phyloP scores from a whole-genome alignment of 2,888 invertebrate species.

The Tethea ocularis region DNA sequence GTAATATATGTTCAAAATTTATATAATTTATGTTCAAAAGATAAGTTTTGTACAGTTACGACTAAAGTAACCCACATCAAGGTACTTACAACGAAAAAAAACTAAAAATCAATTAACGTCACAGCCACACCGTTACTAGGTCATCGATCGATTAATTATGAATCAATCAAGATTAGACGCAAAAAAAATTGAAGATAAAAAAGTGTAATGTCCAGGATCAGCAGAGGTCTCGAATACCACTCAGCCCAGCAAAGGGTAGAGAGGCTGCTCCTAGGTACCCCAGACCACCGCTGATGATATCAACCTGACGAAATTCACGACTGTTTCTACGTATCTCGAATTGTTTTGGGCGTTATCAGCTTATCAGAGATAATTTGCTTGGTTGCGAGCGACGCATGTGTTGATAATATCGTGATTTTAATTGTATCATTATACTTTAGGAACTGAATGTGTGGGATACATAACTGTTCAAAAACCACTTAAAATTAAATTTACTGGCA shows the following conservation, averaged over 20 bases:
- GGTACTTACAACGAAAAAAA: slow-evolving; percentile 6
- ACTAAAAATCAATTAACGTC: not conserved
- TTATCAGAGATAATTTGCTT: slow-evolving; percentile 69
- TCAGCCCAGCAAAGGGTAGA: slow-evolving; percentile 61
- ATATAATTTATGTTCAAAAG: no score
- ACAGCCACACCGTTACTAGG: slow-evolving; percentile 18
- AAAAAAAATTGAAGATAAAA: slow-evolving; percentile 78
- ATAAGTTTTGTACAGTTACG: not conserved
- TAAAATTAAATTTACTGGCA: not conserved
- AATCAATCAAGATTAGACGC: slow-evolving; percentile 74
- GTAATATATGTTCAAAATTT: no score
- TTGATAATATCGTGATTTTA: slow-evolving; percentile 37
- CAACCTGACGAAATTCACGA: slow-evolving; percentile 57
- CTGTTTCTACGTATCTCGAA: slow-evolving; percentile 54
- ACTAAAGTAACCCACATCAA: not conserved
- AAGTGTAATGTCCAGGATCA: slow-evolving; percentile 70
- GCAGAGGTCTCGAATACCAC: slow-evolving; percentile 84
- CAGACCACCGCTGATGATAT: slow-evolving; percentile 81
- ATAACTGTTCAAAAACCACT: not conserved
- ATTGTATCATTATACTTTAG: slow-evolving; percentile 27
- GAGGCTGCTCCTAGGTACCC: slow-evolving; percentile 71
- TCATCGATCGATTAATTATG: slow-evolving; percentile 63
- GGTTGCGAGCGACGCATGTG: slow-evolving; percentile 13
- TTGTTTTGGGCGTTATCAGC: slow-evolving; percentile 51
- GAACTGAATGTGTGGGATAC: not conserved